A percentile compares a stretch with the other conserved stretches of the same genome.
These are phyloP conservation scores for Drosophila nannoptera DNA, from an alignment of 1,140 invertebrate species.

Conservation along the genomic window DNA sequence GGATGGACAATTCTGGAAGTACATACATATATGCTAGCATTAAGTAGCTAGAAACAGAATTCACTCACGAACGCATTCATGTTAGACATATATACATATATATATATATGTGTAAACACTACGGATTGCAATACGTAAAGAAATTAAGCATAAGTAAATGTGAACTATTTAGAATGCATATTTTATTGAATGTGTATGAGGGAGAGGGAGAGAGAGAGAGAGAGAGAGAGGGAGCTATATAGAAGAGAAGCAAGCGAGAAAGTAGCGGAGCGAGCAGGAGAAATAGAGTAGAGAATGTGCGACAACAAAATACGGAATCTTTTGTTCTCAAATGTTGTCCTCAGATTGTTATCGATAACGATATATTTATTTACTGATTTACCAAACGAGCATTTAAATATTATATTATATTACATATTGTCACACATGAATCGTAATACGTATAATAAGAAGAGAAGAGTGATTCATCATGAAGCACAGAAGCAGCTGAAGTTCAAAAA, in stretches of 20 bases:
- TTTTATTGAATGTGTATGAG: conserved; percentile 68
- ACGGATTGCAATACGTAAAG: conserved; percentile 25
- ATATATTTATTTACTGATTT: conserved; percentile 73
- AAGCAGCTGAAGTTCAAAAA: conserved; percentile 57
- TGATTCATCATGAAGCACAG: conserved; percentile 35
- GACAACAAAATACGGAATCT: conserved; percentile 71
- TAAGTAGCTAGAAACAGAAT: conserved; percentile 70
- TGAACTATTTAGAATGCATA: conserved; percentile 68
- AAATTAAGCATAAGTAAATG: conserved; percentile 53
- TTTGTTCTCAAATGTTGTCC: conserved; percentile 76
- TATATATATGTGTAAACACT: conserved; percentile 12
- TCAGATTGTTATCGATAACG: conserved; percentile 61
- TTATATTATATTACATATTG: conserved; percentile 37
- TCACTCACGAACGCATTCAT: conserved; percentile 19
- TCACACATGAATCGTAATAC: conserved; percentile 25
- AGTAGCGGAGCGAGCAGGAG: too few species aligned
- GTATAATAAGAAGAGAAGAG: conserved; percentile 19
- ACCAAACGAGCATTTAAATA: conserved; percentile 37
- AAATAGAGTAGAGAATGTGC: conserved; percentile 25
- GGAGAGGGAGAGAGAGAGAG: neutral
- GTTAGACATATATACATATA: neutral
- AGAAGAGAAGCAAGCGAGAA: neutral
- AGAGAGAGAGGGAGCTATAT: neutral
- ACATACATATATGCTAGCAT: conserved; percentile 49
- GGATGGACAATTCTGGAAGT: too few species aligned